These are phyloP conservation scores for Poecile montanus DNA, from an alignment of 2,797 vertebrate species.

Conservation along the genomic window DNA sequence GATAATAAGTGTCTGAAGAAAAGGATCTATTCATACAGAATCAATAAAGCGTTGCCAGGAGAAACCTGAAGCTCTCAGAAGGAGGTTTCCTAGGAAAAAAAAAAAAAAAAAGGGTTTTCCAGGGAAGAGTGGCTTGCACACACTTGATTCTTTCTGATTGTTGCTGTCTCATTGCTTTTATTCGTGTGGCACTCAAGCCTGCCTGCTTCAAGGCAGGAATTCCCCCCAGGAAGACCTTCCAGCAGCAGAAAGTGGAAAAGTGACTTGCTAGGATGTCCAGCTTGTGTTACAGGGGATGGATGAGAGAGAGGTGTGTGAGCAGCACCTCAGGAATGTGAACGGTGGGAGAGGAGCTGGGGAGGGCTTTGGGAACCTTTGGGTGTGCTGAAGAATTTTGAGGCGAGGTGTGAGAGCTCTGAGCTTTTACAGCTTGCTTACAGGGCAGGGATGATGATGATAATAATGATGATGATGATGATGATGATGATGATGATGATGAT, in stretches of 20 bases:
- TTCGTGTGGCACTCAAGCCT: background rate
- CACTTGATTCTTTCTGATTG: background rate
- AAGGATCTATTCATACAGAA: constrained; percentile 31
- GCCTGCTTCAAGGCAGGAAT: background rate
- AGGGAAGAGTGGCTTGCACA: background rate
- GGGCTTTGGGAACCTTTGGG: background rate
- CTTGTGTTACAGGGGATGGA: background rate
- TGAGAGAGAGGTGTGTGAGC: background rate
- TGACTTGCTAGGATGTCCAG: background rate
- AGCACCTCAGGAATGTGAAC: background rate
- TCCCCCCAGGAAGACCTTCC: background rate
- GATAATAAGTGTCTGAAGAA: constrained; percentile 26
- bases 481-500: too few species aligned
- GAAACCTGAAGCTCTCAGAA: constrained; percentile 11
- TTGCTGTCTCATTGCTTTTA: background rate
- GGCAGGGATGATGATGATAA: background rate
- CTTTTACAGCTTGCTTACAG: background rate
- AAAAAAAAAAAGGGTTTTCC: constrained; percentile 6
- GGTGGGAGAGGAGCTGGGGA: background rate
- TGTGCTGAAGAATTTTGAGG: background rate
- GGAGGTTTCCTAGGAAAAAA: background rate
- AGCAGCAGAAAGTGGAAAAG: background rate
- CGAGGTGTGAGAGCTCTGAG: background rate
- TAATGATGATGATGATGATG: too few species aligned
- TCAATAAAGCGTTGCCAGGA: background rate